Base-by-base conservation (phyloP, 2,888 invertebrate genomes). In the Syrphus vitripennis region DNA sequence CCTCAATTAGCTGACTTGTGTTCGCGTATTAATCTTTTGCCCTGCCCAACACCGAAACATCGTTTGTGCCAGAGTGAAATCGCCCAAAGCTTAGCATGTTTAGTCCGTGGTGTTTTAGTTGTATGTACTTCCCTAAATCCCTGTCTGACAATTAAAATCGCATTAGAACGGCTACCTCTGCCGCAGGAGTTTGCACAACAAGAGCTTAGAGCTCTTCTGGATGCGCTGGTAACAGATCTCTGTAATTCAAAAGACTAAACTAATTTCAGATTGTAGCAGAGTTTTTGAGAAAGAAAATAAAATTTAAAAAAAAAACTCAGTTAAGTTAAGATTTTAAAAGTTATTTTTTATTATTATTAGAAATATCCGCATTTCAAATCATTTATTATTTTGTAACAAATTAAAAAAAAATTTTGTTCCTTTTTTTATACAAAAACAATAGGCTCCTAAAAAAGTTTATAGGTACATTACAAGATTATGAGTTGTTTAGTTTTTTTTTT, bases 61-160 rank as follows among this genome's bases (percentile, higher is more conserved):
- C 90, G 92, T 4, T 88, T 93, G 16, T 93, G 93, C 67, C 93
- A 93, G 87, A 92, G 92, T 88, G 93, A 93, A 88, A 93, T 93
- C 50, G 90, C 93, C 0, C 92, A 93, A 78, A 91, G 90, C 67
- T 83, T 93, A 14, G 91, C 92, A 9, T 92, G 91, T 76, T 88
- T 93, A 75, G 90, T 93, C 24, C 91, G 91, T 50, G 92, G 92
- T 21, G 90, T 92, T 77, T 89, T 91, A 74, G 90, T 92, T 53
- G 90, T 92, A 6, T 91, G 90, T 82, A 90, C 91, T n/a, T 89
- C 90, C 10, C 87, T 91, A 4, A 91, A 92, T 89, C 90, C 91
- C 2, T 91, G 91, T 83, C 72, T 89, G 12, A 89, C 92, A 3
- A 89, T 93, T 3, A 91, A 92, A 89, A 89, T 91, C 63, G 91